Conservation (phyloP, 2,888 invertebrate species). For the Philereme transversata region DNA sequence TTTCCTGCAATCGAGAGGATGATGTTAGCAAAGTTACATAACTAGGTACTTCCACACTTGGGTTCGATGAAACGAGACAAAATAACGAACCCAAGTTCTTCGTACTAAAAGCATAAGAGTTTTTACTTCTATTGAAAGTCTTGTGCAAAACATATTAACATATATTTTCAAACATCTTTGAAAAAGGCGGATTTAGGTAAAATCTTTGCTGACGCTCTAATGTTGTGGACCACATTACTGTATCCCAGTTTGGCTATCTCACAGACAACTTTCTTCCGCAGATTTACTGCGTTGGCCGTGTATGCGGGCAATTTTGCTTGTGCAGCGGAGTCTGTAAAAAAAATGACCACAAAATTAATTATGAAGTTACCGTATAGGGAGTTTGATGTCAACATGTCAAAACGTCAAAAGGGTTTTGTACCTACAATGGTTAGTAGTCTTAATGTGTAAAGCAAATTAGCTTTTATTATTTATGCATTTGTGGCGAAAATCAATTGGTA, state of each 20-base stretch:
- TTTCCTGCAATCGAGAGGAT: background rate
- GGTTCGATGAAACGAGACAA: too few relatives aligned
- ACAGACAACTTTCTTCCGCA: conserved; percentile 51
- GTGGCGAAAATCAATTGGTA: too few relatives aligned
- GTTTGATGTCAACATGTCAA: too few relatives aligned
- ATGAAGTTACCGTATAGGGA: too few relatives aligned
- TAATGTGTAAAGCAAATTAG: too few relatives aligned
- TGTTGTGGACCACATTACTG: conserved; percentile 61
- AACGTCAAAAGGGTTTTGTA: too few relatives aligned
- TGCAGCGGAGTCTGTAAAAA: conserved; percentile 52
- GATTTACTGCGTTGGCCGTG: conserved; percentile 36
- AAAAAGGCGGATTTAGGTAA: conserved; percentile 65
- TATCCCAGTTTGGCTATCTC: conserved; percentile 57
- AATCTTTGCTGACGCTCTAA: conserved; percentile 60
- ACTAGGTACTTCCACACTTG: too few relatives aligned
- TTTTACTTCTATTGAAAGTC: too few relatives aligned
- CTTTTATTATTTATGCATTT: too few relatives aligned
- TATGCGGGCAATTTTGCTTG: conserved; percentile 41
- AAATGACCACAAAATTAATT: background rate
- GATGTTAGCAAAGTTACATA: background rate
- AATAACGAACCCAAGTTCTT: too few relatives aligned
- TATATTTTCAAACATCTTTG: conserved; percentile 49
- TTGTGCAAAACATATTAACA: background rate
- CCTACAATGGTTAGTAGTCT: too few relatives aligned
- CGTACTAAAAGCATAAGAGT: too few relatives aligned